A percentile compares a stretch with the other conserved stretches of the same genome.
Conservation (phyloP, 2,888 invertebrate species). For the Apodemia duryi region DNA sequence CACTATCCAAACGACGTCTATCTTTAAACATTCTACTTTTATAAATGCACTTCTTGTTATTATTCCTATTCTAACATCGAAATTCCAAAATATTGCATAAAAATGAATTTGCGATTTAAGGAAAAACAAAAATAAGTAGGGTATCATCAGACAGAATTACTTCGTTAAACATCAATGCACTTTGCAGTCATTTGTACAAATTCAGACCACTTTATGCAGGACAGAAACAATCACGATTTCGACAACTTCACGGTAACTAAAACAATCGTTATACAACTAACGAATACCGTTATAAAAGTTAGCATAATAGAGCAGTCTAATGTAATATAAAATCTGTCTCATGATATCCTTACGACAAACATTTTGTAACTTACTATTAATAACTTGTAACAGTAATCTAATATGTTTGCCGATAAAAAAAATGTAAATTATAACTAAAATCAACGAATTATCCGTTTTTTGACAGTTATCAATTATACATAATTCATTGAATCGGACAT, state of each 20-base stretch:
- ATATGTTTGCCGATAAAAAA: slow-evolving; percentile 11
- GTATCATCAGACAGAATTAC: slow-evolving; percentile 24
- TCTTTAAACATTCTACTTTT: slow-evolving; percentile 63
- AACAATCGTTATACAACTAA: slow-evolving; percentile 17
- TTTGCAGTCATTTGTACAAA: not conserved
- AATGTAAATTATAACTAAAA: slow-evolving; percentile 5
- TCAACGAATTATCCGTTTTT: not conserved
- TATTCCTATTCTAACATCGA: slow-evolving; percentile 53
- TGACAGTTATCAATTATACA: not conserved
- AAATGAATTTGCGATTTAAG: slow-evolving; percentile 24
- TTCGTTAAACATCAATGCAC: not conserved
- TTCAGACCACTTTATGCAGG: not conserved
- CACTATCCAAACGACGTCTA: slow-evolving; percentile 63
- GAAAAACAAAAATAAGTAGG: slow-evolving; percentile 25
- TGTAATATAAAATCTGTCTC: not conserved
- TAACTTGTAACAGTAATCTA: slow-evolving; percentile 7
- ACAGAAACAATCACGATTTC: not conserved
- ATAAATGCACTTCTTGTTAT: slow-evolving; percentile 77
- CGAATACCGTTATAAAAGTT: not conserved
- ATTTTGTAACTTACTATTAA: not conserved
- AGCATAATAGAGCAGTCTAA: not conserved
- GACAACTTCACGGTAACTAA: not conserved
- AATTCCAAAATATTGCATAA: slow-evolving; percentile 31
- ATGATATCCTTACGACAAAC: slow-evolving; percentile 6
- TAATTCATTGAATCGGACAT: too few relatives aligned